These are phyloP conservation scores for Ylistrum balloti DNA, from an alignment of 1,140 invertebrate species.

Conservation along the genomic window DNA sequence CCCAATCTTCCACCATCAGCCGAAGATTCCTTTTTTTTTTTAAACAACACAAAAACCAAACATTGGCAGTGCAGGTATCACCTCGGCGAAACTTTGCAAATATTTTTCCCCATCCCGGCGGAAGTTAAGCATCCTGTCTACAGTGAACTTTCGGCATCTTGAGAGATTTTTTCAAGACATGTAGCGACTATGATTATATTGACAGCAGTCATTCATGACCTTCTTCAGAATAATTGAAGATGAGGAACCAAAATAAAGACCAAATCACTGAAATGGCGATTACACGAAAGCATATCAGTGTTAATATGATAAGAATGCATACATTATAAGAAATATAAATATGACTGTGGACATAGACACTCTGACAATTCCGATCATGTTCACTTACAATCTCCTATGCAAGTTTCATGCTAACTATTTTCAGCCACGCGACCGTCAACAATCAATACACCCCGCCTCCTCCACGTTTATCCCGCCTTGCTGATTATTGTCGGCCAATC, in stretches of 20 bases:
- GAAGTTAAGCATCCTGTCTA: slow-evolving; percentile 27
- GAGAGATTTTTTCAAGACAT: slow-evolving; percentile 29
- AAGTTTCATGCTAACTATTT: slow-evolving; percentile 47
- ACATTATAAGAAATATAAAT: slow-evolving; percentile 2
- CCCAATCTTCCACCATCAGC: slow-evolving; percentile 61
- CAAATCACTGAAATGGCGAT: not conserved
- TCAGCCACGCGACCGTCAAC: slow-evolving; percentile 54
- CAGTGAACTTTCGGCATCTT: slow-evolving; percentile 32
- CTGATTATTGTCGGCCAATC: slow-evolving; percentile 32
- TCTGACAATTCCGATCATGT: slow-evolving; percentile 33
- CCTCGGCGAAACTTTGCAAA: slow-evolving; percentile 29
- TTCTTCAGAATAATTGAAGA: not conserved
- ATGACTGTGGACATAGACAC: not conserved
- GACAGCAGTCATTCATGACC: slow-evolving; percentile 32
- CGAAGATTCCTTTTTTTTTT: slow-evolving; percentile 35
- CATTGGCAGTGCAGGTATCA: slow-evolving; percentile 30
- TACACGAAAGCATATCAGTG: not conserved
- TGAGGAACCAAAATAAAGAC: not conserved
- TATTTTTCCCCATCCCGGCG: slow-evolving; percentile 37
- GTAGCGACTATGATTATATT: slow-evolving; percentile 35
- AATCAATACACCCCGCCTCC: slow-evolving; percentile 52
- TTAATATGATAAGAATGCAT: slow-evolving; percentile 10
- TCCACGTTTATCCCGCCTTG: slow-evolving; percentile 47
- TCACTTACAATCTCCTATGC: slow-evolving; percentile 36
- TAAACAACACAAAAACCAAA: not conserved